phyloP scores from a whole-genome alignment of 2,888 invertebrate genomes.

The Trissolcus brochymenae region DNA sequence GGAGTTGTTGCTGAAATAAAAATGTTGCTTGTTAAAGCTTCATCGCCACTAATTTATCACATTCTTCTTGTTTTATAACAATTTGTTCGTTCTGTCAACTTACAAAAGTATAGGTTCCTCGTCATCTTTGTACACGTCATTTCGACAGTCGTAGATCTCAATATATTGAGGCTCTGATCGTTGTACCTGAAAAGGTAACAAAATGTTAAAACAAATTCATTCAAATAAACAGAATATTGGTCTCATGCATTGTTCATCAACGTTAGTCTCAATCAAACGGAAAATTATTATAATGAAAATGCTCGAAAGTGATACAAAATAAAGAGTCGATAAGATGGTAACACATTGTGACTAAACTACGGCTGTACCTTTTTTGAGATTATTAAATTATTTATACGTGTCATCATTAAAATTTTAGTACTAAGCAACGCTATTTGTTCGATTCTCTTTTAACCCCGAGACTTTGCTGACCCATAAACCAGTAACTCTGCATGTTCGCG shows the following conservation, averaged over 20 bases:
- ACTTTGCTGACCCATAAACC: no score
- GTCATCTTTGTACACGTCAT: constrained; percentile 81
- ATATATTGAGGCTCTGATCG: constrained; percentile 80
- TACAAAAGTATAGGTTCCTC: constrained; percentile 78
- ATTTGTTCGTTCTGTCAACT: constrained; percentile 62
- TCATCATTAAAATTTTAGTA: constrained; percentile 31
- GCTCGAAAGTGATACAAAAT: neutral
- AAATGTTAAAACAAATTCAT: no score
- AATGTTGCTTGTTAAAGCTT: neutral
- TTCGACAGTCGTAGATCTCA: constrained; percentile 81
- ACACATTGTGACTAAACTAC: constrained; percentile 20
- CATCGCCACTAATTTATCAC: neutral
- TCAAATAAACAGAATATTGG: no score
- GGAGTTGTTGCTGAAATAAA: constrained; percentile 66
- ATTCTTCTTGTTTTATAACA: constrained; percentile 15
- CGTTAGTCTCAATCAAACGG: neutral
- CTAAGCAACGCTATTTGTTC: constrained; percentile 17
- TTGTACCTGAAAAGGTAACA: constrained; percentile 77
- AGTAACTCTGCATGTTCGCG: constrained; percentile 10
- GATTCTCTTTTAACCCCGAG: constrained; percentile 23
- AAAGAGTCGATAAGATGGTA: neutral
- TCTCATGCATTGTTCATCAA: neutral
- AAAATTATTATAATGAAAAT: constrained; percentile 7
- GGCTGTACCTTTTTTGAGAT: constrained; percentile 26
- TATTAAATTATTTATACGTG: constrained; percentile 20